phyloP scores from a whole-genome alignment of 2,113 vertebrate genomes.

The Epinephelus moara region DNA sequence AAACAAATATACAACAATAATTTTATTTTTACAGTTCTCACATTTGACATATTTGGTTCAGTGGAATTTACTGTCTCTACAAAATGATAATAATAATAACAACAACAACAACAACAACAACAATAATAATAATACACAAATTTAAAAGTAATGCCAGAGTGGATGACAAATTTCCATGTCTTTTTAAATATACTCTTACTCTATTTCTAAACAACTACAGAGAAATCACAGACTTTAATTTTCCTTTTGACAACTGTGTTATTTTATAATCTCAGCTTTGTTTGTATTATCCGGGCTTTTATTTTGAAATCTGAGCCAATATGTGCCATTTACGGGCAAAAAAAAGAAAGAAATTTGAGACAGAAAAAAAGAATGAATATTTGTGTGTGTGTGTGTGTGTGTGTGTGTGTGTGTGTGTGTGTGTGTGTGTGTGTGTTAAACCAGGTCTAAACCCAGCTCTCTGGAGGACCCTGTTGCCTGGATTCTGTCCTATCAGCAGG shows the following conservation, averaged over 20 bases:
- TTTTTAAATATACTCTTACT: not conserved
- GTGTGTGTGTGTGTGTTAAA: constrained; percentile 10
- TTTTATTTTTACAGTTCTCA: not conserved
- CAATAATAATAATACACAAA: not conserved
- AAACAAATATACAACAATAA: no score
- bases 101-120: not conserved
- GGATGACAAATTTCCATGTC: not conserved
- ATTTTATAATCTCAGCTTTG: not conserved
- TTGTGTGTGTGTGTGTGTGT: no score
- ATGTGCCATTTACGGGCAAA: not conserved
- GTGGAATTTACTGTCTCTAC: not conserved
- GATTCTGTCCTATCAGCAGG: constrained; percentile 73
- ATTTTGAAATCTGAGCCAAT: constrained; percentile 8
- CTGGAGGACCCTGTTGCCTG: constrained; percentile 70
- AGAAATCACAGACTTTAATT: not conserved
- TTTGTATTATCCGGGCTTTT: not conserved
- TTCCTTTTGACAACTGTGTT: not conserved
- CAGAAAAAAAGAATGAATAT: not conserved
- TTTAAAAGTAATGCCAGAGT: not conserved
- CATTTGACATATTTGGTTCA: not conserved
- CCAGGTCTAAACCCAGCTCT: constrained; percentile 63
- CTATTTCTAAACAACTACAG: not conserved
- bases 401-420: not conserved
- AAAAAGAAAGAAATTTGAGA: not conserved
- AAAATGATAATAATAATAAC: not conserved